Evolutionary conservation across 2,113 vertebrate genomes (phyloP), one percentile per base, ranked within the genome.

Genomic region (Apodemus sylvaticus): DNA sequence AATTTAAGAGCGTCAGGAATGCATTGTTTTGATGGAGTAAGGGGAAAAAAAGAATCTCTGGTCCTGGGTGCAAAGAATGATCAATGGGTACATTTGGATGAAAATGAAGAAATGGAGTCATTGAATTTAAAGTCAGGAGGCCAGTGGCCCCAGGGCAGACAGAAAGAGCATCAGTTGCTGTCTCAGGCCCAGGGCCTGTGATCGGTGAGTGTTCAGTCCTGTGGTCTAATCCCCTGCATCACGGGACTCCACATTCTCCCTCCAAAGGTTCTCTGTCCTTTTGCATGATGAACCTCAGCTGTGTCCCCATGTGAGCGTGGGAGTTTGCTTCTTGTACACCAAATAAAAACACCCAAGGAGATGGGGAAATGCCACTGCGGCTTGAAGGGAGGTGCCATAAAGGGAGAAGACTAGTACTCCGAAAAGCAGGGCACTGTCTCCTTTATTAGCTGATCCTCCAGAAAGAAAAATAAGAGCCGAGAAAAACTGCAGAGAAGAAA

Each of bases 231-330:
- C 95, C 85, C 88, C n/a, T 90, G 68, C 89, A 2, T 96, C 94
- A 94, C 10, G 29, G 92, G 85, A 94, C 81, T 79, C 87, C 90
- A 86, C 87, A 95, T 94, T 93, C 71, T 91, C 58, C 93, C 79
- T 86, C 93, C 92, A 34, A 82, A 95, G 70, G n/a, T 92, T 93
- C 94, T 48, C 94, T 96, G 88, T 89, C 86, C 74, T 91, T 96
- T 70, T 83, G 36, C 55, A 93, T 94, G 94, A 71, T 0, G 0
- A 74, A 53, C 51, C 74, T 96, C 94, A 95, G 89, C 48, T 91
- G 86, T 70, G 29, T 95, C 96, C 97, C 93, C 90, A 70, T n/a
- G 9, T 76, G 96, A 90, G 87, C 29, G 66, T 95, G 92, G 92
- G 91, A 85, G 76, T 94, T 93, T 87, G 64, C 45, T 77, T 90